Evolutionary conservation across 2,888 invertebrate genomes (phyloP).

Genomic region (Ypsolopha scabrella): DNA sequence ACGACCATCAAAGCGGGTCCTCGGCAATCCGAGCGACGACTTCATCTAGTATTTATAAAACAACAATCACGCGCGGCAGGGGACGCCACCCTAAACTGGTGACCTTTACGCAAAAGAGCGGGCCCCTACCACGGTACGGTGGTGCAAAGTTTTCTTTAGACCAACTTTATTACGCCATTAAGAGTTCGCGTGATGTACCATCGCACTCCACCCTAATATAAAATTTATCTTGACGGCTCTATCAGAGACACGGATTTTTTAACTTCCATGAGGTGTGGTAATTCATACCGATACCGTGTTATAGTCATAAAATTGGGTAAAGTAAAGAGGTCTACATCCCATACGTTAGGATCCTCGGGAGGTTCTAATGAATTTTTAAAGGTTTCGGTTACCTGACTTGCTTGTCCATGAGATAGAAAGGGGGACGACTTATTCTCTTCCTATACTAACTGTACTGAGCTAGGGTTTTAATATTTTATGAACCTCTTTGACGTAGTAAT

Average conservation of each 20-base stretch:
- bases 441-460: no score
- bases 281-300: slow-evolving; percentile 8
- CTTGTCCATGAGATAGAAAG: not conserved
- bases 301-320: not conserved
- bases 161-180: slow-evolving; percentile 66
- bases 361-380: not conserved
- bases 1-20: slow-evolving; percentile 38
- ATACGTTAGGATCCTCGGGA: not conserved
- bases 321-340: not conserved
- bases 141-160: slow-evolving; percentile 56
- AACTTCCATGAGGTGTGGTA: slow-evolving; percentile 16
- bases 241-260: slow-evolving; percentile 34
- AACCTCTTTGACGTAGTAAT: not conserved
- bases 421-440: not conserved
- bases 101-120: slow-evolving; percentile 60
- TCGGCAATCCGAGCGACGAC: slow-evolving; percentile 17
- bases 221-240: slow-evolving; percentile 47
- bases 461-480: not conserved
- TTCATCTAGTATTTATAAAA: slow-evolving; percentile 16
- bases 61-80: slow-evolving; percentile 14
- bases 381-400: not conserved
- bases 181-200: slow-evolving; percentile 58
- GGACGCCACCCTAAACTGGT: slow-evolving; percentile 37
- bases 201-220: slow-evolving; percentile 45
- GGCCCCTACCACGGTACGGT: slow-evolving; percentile 23